These are phyloP conservation scores for Clinocottus analis DNA, from an alignment of 2,113 vertebrate species.

Conservation along the genomic window DNA sequence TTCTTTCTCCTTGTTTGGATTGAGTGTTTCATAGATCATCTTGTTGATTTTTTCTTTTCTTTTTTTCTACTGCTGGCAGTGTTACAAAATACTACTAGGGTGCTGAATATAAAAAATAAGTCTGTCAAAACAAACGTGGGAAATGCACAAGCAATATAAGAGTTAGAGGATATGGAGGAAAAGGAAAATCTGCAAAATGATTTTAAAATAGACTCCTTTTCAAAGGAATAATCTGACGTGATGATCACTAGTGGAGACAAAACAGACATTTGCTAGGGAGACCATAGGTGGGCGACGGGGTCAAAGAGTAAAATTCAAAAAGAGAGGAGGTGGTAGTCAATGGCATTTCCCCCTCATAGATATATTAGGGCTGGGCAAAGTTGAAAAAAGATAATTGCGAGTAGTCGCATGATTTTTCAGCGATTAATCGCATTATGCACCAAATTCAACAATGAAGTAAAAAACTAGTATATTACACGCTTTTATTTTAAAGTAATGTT, in stretches of 20 bases:
- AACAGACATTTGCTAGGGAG: conserved; percentile 65
- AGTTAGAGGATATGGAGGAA: neutral
- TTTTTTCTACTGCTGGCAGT: conserved; percentile 10
- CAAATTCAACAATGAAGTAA: too few species aligned
- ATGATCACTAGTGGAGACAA: too few species aligned
- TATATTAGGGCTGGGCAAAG: too few species aligned
- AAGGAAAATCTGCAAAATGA: neutral
- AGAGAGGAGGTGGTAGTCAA: neutral
- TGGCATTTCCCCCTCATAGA: neutral
- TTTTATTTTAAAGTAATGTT: too few species aligned
- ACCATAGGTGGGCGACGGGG: conserved; percentile 7
- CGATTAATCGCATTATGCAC: too few species aligned
- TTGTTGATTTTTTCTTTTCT: neutral
- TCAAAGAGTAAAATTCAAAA: conserved; percentile 15
- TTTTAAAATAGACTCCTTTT: too few species aligned
- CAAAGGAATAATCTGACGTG: too few species aligned
- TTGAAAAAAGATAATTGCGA: too few species aligned
- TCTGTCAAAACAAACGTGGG: neutral
- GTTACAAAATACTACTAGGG: neutral
- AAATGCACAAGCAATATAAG: neutral
- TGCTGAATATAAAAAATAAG: neutral
- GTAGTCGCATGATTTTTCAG: too few species aligned
- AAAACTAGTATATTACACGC: too few species aligned
- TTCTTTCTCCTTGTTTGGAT: conserved; percentile 6
- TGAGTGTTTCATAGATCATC: conserved; percentile 7